Conservation (phyloP, 2,797 vertebrate genomes). For the Sebastes baramenuke region DNA sequence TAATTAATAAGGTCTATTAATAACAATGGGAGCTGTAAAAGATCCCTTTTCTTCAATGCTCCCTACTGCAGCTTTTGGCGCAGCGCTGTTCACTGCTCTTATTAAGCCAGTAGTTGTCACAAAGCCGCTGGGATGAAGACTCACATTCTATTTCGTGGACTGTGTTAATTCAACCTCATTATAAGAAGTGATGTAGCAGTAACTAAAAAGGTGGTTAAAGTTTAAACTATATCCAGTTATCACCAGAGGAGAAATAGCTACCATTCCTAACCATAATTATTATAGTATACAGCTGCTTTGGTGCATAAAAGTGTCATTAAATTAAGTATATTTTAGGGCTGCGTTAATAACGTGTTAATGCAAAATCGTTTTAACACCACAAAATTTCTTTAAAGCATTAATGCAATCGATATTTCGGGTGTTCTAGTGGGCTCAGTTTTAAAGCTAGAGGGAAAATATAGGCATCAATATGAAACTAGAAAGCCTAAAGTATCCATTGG, state of each 20-base stretch:
- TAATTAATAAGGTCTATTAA: constrained; percentile 85
- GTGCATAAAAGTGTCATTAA: neutral
- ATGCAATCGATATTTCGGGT: too few species aligned
- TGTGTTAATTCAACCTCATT: constrained; percentile 23
- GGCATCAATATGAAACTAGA: too few species aligned
- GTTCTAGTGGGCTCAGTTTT: too few species aligned
- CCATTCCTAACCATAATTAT: neutral
- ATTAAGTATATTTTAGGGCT: neutral
- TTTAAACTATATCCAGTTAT: neutral
- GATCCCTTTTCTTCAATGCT: constrained; percentile 66
- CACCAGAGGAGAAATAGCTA: neutral
- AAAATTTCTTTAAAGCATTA: too few species aligned
- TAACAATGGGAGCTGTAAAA: constrained; percentile 76
- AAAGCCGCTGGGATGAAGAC: constrained; percentile 25
- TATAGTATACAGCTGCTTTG: neutral
- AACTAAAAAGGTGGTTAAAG: neutral
- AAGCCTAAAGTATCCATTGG: too few species aligned
- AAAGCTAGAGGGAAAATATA: too few species aligned
- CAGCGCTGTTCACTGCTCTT: constrained; percentile 52
- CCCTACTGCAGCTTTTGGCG: constrained; percentile 44
- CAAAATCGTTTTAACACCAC: too few species aligned
- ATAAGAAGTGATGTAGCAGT: neutral
- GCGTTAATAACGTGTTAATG: too few species aligned
- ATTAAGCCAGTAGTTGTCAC: constrained; percentile 60
- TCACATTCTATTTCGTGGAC: neutral